These are phyloP conservation scores for Aphelocoma coerulescens DNA, from an alignment of 2,113 vertebrate genomes.

Conservation along the genomic window DNA sequence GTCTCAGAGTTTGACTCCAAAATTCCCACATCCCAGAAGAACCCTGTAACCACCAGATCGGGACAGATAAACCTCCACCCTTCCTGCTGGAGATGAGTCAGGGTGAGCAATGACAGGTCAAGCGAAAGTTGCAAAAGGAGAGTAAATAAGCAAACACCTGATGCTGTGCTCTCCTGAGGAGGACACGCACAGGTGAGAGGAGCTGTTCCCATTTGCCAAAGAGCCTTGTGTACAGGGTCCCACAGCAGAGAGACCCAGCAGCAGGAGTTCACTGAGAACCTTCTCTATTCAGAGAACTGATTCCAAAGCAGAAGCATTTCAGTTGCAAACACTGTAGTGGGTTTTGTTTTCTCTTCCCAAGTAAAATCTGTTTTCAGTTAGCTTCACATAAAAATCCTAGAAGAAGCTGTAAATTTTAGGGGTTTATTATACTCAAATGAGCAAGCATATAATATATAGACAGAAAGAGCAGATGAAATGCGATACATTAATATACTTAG, in stretches of 20 bases:
- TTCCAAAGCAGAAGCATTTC: neutral
- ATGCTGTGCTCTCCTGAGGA: neutral
- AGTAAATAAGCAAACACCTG: neutral
- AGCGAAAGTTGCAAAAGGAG: neutral
- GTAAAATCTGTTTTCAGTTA: slow-evolving; percentile 41
- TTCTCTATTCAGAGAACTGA: neutral
- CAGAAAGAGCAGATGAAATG: neutral
- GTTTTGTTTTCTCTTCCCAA: neutral
- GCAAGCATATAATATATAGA: neutral
- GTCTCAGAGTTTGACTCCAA: neutral
- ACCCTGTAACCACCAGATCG: neutral
- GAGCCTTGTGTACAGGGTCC: neutral
- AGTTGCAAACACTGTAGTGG: neutral
- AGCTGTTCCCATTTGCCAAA: neutral
- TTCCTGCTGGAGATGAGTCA: neutral
- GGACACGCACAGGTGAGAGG: neutral
- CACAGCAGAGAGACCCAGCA: neutral
- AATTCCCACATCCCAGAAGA: neutral
- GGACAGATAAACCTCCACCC: neutral
- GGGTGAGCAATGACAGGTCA: neutral
- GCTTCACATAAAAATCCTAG: neutral
- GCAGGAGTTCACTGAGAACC: neutral
- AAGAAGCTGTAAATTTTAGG: slow-evolving; percentile 27
- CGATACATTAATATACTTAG: neutral
- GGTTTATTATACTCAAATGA: neutral